A percentile compares a stretch with the other conserved stretches of the same genome.
Conservation (phyloP, 1,140 invertebrate genomes). For the Scaptomyza graminum region DNA sequence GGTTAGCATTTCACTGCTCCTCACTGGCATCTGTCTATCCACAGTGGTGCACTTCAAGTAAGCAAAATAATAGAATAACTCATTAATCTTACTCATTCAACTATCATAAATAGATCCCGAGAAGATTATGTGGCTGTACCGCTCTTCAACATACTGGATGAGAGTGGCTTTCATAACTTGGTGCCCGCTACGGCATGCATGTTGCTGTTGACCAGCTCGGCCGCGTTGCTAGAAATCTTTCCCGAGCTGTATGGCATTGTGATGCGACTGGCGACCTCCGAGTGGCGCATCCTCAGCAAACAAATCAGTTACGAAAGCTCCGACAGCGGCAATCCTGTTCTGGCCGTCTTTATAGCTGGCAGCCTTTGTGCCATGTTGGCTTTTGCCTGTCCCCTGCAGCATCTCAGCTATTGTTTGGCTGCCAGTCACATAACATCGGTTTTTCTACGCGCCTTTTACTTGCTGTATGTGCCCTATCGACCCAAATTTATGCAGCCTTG, state of each 20-base stretch:
- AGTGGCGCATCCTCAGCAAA: conserved; percentile 87
- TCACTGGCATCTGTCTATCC: conserved; percentile 72
- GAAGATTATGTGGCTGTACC: conserved; percentile 86
- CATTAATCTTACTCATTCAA: background rate
- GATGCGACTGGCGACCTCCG: conserved; percentile 86
- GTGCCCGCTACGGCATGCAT: conserved; percentile 86
- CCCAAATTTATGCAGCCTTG: conserved; percentile 77
- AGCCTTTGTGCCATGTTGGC: conserved; percentile 88
- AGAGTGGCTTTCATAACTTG: conserved; percentile 86
- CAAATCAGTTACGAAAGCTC: conserved; percentile 87
- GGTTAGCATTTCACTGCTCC: conserved; percentile 61
- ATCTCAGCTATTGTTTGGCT: conserved; percentile 76
- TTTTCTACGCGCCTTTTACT: conserved; percentile 71
- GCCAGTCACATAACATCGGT: conserved; percentile 70
- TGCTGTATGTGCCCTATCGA: conserved; percentile 72
- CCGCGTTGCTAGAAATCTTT: conserved; percentile 87
- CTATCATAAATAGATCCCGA: conserved; percentile 31
- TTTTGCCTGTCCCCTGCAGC: conserved; percentile 87
- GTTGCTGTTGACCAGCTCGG: conserved; percentile 86
- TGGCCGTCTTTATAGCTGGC: conserved; percentile 88
- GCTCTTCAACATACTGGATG: conserved; percentile 86
- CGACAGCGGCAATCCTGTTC: conserved; percentile 87
- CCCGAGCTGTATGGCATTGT: conserved; percentile 86
- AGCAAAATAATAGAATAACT: conserved; percentile 1
- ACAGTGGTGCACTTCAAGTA: conserved; percentile 76